Evolutionary conservation across 2,113 vertebrate species (phyloP), one percentile per base, ranked within the genome.

Genomic region (Neofelis nebulosa): DNA sequence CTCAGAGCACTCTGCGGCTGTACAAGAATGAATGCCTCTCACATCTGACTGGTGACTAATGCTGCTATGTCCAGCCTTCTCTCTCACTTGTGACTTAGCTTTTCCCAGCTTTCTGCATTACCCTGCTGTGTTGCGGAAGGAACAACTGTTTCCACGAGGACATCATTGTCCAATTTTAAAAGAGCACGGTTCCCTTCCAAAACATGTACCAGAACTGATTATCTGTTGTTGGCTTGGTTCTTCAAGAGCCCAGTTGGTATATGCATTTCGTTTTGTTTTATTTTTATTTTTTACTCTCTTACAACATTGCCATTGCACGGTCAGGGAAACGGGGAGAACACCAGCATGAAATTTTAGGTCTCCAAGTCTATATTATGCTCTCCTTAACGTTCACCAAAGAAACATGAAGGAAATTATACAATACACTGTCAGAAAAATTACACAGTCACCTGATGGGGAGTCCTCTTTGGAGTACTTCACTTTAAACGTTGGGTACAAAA

Each of bases 1-100:
- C 55, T 90, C 94, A 84, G 55, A 92, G 95, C 94, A 89, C 82
- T 65, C 85, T 95, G 95, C 80, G 88, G 79, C 95, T 98, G 52
- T 33, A 65, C 33, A 61, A 96, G 97, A 74, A 8, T 96, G 92
- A 95, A 97, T 98, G 92, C 97, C 88, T 91, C 97, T 98, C 84
- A 92, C 85, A 98, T 98, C 97, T 98, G 80, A 94, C 97, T 97
- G 98, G 95, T 98, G 98, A 99, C 98, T 98, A 99, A 98, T 87
- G 63, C 94, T 7, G 0, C 97, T 95, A 96, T 87, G 96, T 96
- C 95, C 68, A 3, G 94, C 90, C 86, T 96, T 83, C 88, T 83
- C 86, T 92, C 69, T 92, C 68, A 0, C 98, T 97, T 98, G 95
- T 98, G 97, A 98, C 97, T 98, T 98, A 98, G 98, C 96, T 97